These are phyloP conservation scores for Cladorhizidae sp. DNA, from an alignment of 37 sponge, comb jelly and placozoan species.

Conservation along the genomic window DNA sequence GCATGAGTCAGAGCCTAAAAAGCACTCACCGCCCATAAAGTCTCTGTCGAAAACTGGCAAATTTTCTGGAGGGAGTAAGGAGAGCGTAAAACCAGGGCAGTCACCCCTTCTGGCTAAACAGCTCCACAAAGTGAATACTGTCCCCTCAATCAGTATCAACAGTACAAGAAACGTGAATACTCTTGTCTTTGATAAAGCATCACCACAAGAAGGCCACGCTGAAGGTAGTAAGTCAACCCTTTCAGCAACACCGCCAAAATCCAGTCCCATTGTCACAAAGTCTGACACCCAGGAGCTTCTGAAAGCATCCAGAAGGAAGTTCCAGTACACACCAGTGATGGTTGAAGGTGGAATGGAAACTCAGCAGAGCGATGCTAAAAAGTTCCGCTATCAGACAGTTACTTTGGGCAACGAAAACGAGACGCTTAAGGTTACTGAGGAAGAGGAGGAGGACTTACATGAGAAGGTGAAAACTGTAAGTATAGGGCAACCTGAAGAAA, in stretches of 20 bases:
- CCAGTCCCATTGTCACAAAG: neutral
- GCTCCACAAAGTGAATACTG: too few species aligned
- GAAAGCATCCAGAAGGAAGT: neutral
- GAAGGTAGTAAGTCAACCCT: neutral
- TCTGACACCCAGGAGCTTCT: neutral
- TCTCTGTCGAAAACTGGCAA: neutral
- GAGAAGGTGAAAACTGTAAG: neutral
- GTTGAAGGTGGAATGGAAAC: neutral
- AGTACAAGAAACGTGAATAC: too few species aligned
- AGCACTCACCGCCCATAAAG: neutral
- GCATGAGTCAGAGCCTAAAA: neutral
- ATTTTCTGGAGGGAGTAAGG: neutral
- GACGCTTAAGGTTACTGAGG: neutral
- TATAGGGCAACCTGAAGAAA: too few species aligned
- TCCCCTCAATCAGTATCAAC: too few species aligned
- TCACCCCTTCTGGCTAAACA: too few species aligned
- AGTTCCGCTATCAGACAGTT: slow-evolving; percentile 9
- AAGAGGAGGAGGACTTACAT: neutral
- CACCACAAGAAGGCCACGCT: neutral
- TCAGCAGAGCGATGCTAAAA: neutral
- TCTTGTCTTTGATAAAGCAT: too few species aligned
- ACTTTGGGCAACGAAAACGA: neutral
- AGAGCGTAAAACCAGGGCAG: neutral
- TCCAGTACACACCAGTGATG: slow-evolving; percentile 9
- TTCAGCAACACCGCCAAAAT: neutral